These are phyloP conservation scores for Fregata magnificens DNA, from an alignment of 2,113 vertebrate species.

Conservation along the genomic window DNA sequence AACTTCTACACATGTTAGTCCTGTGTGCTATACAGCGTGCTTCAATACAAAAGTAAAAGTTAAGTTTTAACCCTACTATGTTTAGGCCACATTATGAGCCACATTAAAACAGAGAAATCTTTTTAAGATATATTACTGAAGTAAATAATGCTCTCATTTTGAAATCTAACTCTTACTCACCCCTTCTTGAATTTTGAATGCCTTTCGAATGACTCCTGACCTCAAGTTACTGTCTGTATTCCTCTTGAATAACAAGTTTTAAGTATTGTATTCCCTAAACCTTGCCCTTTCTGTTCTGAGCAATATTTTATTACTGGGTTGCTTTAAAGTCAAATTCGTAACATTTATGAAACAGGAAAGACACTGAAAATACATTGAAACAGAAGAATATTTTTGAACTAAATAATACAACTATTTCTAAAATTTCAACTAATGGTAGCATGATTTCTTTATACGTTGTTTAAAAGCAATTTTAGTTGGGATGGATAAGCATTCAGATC, in stretches of 20 bases:
- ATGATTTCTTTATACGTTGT: neutral
- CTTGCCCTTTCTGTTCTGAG: neutral
- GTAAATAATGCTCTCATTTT: neutral
- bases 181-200: neutral
- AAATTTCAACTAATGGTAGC: neutral
- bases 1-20: neutral
- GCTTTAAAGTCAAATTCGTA: neutral
- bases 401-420: neutral
- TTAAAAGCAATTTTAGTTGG: neutral
- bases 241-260: neutral
- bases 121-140: neutral
- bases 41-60: neutral
- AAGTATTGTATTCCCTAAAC: neutral
- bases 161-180: neutral
- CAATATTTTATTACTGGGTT: neutral
- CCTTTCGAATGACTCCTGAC: neutral
- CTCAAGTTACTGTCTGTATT: neutral
- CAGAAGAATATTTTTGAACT: neutral
- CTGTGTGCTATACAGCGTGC: rapidly evolving
- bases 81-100: neutral
- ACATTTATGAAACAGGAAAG: neutral
- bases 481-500: neutral
- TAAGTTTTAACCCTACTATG: neutral
- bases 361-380: neutral
- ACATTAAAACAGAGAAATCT: neutral